Base-by-base conservation (phyloP, 2,113 vertebrate species). In the Caranx melampygus region DNA sequence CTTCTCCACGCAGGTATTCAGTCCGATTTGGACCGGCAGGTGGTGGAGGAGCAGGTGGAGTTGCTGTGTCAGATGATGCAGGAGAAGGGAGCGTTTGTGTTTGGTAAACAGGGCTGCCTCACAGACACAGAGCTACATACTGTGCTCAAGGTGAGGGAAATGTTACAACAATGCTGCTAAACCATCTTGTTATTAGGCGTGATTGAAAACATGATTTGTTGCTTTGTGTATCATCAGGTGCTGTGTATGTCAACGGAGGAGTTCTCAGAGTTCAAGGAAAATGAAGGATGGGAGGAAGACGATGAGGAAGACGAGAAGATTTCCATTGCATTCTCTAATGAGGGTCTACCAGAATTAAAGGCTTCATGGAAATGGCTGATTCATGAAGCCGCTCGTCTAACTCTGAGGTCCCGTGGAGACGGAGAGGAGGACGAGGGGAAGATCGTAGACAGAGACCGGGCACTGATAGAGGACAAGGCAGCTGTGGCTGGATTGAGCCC, bases 211-310 rank as follows among this genome's bases (percentile, higher is more conserved):
- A 13, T 3, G 42, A 10, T 5, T 20, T 20, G 26, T 20, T 15
- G 14, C 31, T 35, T 42, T 68, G 11, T 62, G 8, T 16, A n/a
- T 55, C 20, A 45, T 58, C 80, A 99, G 98, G 94, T 99, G 62
- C 85, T 99, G 18, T 96, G 94, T 82, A 97, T 99, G 97, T 90
- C 96, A 4, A 68, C 88, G 34, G 94, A 96, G 6, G 96, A 98
- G 78, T 96, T 99, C 88, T 89, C 87, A 47, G 94, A 95, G 5
- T 96, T 95, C 47, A 94, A 95, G 88, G 95, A 96, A 4, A 95
- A 96, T 2, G 95, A 96, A 11, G 94, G 94, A 42, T 96, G 95
- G 96, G 95, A 95, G 79, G 95, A 96, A 0, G 94, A 95, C 7
- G 95, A 95, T 0, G 95, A 95, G 0, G 92, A 95, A 0, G 93